Evolutionary conservation across 2,888 invertebrate species (phyloP).

Genomic region (Congeria kusceri): DNA sequence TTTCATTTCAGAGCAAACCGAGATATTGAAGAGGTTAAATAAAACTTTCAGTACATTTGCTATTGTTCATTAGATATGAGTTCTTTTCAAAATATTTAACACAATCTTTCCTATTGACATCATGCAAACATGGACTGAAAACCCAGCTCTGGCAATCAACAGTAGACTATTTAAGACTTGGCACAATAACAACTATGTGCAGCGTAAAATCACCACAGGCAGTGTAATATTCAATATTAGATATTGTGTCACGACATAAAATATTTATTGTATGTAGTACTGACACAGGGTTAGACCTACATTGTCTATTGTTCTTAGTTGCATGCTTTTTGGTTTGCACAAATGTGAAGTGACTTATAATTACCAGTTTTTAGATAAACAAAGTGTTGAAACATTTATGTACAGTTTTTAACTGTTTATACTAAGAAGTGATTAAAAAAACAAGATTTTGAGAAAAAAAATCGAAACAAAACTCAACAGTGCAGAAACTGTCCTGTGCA

Average conservation of each 20-base stretch:
- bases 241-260: not conserved
- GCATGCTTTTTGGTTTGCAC: too few species aligned
- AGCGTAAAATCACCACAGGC: conserved; percentile 1
- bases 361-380: too few species aligned
- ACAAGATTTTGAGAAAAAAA: too few species aligned
- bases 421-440: too few species aligned
- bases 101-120: conserved; percentile 1
- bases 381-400: too few species aligned
- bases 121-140: not conserved
- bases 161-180: not conserved
- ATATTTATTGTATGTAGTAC: not conserved
- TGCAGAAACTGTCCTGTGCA: too few species aligned
- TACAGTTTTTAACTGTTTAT: too few species aligned
- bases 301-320: not conserved
- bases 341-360: too few species aligned
- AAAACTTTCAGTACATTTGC: not conserved
- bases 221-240: not conserved
- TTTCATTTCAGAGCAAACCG: not conserved
- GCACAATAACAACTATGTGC: conserved; percentile 2
- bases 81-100: conserved; percentile 3
- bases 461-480: too few species aligned
- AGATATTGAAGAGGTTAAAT: not conserved
- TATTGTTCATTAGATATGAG: conserved; percentile 1
- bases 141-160: not conserved
- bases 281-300: not conserved